Conservation (phyloP, 2,113 vertebrate genomes). For the Eublepharis macularius region DNA sequence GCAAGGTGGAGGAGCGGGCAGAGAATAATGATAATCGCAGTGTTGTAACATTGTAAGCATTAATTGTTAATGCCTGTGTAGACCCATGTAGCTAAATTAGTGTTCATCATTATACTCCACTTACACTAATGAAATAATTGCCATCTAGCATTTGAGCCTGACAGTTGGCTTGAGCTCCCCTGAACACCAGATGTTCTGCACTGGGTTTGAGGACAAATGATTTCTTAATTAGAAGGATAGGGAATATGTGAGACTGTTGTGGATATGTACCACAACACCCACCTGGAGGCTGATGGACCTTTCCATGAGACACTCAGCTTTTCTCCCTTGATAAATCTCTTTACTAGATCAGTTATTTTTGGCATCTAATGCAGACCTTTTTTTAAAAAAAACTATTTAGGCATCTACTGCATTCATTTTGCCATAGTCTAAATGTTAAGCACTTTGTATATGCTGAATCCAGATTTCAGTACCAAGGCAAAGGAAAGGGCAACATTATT, state of each 20-base stretch:
- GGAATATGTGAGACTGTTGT: background rate
- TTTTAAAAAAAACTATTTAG: background rate
- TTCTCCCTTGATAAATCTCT: background rate
- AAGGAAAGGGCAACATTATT: background rate
- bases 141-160: slow-evolving; percentile 2
- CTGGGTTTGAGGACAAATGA: background rate
- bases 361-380: background rate
- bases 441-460: background rate
- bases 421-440: background rate
- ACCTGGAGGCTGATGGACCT: background rate
- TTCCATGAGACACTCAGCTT: background rate
- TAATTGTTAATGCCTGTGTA: background rate
- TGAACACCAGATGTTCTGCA: background rate
- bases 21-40: background rate
- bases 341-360: background rate
- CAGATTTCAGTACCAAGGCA: background rate
- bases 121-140: background rate
- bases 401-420: background rate
- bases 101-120: background rate
- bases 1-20: background rate
- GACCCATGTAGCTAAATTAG: slow-evolving; percentile 20
- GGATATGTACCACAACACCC: background rate
- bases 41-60: slow-evolving; percentile 3
- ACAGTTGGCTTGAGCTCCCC: background rate
- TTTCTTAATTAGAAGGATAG: background rate